Base-by-base conservation (phyloP, 2,888 invertebrate genomes). In the Drosophila vallismaia region DNA sequence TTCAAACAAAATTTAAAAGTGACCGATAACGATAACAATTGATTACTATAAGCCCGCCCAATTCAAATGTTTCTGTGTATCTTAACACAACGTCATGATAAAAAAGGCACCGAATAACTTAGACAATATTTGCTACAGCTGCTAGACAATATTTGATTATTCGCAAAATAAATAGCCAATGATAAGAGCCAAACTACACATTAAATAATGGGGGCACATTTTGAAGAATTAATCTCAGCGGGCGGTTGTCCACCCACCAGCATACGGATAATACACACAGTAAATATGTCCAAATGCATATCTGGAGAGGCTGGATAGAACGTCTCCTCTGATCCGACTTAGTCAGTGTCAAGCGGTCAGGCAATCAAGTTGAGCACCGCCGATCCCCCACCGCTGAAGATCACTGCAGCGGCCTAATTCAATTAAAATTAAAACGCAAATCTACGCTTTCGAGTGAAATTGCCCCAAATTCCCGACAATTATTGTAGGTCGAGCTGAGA, bases 361-460 rank as follows among this genome's bases (percentile, higher is more conserved):
- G 50, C 76, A 67, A 75, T 64, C 70, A 68, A 68, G 55, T 42
- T 44, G 40, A 64, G 19, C 71, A 71, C 69, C 70, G 74, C 54
- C 50, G 29, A 52, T 48, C 46, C 26, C 36, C n/a, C 12, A 1
- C 55, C 42, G 40, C 36, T 62, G 58, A 52, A 45, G 49, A 42
- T 51, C 55, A 55, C 67, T 80, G 77, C 87, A 77, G 79, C 79
- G 19, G 24, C 44, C 79, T 87, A 88, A 85, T 88, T 85, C 75
- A 86, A 86, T 88, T 86, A 82, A 88, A 74, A 74, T 74, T 81
- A 72, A 83, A 85, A 72, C 76, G 72, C 64, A 89, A 79, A 81
- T 87, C 86, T 78, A 74, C 74, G 71, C 70, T 56, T 72, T 75
- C 63, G 55, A 85, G 75, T 71, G 64, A 79, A 86, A 89, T 89